phyloP scores from a whole-genome alignment of 1,140 invertebrate species.

The Drosophila kikkawai region DNA sequence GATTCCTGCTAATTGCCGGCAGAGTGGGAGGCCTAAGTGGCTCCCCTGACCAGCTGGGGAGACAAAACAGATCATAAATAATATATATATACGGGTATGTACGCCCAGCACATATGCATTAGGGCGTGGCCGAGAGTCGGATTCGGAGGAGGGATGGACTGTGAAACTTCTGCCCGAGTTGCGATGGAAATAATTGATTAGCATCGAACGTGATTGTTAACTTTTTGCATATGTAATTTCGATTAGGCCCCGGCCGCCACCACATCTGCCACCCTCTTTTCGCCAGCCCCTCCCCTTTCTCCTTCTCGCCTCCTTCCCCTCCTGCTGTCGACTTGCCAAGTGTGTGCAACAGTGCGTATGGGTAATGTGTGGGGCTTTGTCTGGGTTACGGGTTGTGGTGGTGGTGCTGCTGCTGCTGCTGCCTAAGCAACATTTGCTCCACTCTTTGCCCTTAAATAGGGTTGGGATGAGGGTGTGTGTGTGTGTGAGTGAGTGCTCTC shows the following conservation, averaged over 20 bases:
- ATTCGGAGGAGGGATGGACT: background rate
- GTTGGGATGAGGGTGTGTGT: background rate
- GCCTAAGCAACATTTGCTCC: slow-evolving; percentile 65
- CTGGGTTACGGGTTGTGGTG: slow-evolving; percentile 29
- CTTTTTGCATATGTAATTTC: slow-evolving; percentile 83
- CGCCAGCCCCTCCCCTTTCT: background rate
- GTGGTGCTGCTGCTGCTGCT: slow-evolving; percentile 31
- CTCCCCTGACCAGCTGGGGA: slow-evolving; percentile 33
- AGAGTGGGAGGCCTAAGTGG: slow-evolving; percentile 30
- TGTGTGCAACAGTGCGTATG: slow-evolving; percentile 80
- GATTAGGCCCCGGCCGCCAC: slow-evolving; percentile 44
- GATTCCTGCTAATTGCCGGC: slow-evolving; percentile 46
- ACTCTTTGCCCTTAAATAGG: slow-evolving; percentile 1
- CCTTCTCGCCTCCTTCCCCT: too few relatives aligned
- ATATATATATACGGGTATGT: slow-evolving; percentile 24
- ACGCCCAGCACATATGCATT: slow-evolving; percentile 66
- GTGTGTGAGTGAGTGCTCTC: slow-evolving; percentile 16
- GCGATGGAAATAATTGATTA: slow-evolving; percentile 80
- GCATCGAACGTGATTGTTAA: slow-evolving; percentile 83
- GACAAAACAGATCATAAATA: slow-evolving; percentile 76
- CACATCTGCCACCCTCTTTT: slow-evolving; percentile 5
- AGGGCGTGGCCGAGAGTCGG: slow-evolving; percentile 27
- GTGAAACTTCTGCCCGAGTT: slow-evolving; percentile 49
- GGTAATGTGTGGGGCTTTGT: slow-evolving; percentile 58
- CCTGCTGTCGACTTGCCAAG: slow-evolving; percentile 23